Conservation (phyloP, 2,113 vertebrate genomes). For the human region GRCh38 chr12:24074501-24075000, state of each 20-base stretch:
- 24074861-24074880: slow-evolving; percentile 56
- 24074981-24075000: too few relatives aligned
- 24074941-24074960: slow-evolving; percentile 56
- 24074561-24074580: slow-evolving; percentile 75
- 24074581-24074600: slow-evolving; percentile 55
- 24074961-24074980: slow-evolving; percentile 61
- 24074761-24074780: slow-evolving; percentile 53
- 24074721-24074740: neutral
- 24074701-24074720: neutral
- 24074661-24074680: slow-evolving; percentile 36
- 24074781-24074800: slow-evolving; percentile 12
- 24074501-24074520: slow-evolving; percentile 72
- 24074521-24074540: slow-evolving; percentile 77
- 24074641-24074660: slow-evolving; percentile 59
- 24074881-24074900: neutral
- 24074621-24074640: slow-evolving; percentile 39
- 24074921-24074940: slow-evolving; percentile 69
- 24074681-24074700: slow-evolving; percentile 10
- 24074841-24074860: slow-evolving; percentile 37
- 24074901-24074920: neutral
- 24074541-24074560: slow-evolving; percentile 71
- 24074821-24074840: neutral
- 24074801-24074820: slow-evolving; percentile 6
- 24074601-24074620: slow-evolving; percentile 68
- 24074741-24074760: slow-evolving; percentile 1